Evolutionary conservation across 2,888 invertebrate species (phyloP), one percentile per base, ranked within the genome.

Genomic region (Folsomia manolachei): DNA sequence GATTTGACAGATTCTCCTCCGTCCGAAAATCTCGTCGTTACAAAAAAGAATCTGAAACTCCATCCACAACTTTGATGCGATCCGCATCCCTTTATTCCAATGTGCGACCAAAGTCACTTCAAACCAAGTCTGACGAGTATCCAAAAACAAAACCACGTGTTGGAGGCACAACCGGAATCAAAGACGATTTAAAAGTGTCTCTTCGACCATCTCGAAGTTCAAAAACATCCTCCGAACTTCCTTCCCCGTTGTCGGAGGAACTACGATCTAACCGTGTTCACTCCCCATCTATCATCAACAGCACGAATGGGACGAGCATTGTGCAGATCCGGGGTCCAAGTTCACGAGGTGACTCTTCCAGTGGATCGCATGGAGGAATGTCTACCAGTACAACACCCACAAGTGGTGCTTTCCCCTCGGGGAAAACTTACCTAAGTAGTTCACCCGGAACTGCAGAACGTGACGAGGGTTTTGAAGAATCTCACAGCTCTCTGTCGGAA

Each of bases 401-500:
- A 4, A n/a, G n/a, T n/a, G n/a, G n/a, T n/a, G n/a, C n/a, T n/a
- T 9, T 39, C 14, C 39, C 39, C 14, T 4, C 7, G 39, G 14
- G 14, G 7, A 39, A 39, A 14, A 9, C 39, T 14, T 39, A 39
- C 18, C 69, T 80, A 7, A 79, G 77, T 69, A 75, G 77, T 1
- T 79, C 80, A 0, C 75, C 73, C 4, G 79, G 77, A 1, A 77
- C 75, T 56, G 75, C 79, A 23, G 93, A 94, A 81, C 91, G 93
- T 82, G 94, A 94, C 82, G 94, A 94, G 86, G 94, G 94, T 9
- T 94, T 94, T 82, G 94, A 94, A 83, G 94, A 94, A 85, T 93
- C 93, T 0, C 93, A 93, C 82, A 93, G 93, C 82, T 86, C 94
- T 68, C 91, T 93, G 81, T 93, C 93, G 0, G 93, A 93, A 83